phyloP scores from a whole-genome alignment of 2,888 invertebrate genomes.

The Chrysolina haemoptera region DNA sequence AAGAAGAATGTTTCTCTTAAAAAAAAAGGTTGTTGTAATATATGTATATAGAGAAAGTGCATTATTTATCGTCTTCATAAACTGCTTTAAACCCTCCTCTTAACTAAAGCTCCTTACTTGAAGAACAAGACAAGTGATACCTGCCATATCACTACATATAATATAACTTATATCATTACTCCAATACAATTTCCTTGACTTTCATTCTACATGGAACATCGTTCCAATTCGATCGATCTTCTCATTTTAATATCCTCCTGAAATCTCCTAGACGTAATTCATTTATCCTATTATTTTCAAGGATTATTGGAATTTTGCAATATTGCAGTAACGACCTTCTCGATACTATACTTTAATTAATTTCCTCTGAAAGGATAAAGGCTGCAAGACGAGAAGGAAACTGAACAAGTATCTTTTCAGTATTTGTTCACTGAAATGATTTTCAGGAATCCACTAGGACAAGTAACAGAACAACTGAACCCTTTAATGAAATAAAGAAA shows the following conservation, averaged over 20 bases:
- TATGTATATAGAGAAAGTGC: no score
- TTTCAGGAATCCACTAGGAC: not conserved
- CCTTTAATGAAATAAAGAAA: no score
- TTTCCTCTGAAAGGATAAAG: not conserved
- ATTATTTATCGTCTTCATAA: no score
- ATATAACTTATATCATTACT: not conserved
- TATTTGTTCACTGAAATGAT: not conserved
- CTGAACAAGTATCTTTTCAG: not conserved
- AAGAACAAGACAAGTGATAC: no score
- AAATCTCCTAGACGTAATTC: not conserved
- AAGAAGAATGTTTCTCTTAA: no score
- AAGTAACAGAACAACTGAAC: not conserved
- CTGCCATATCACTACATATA: no score
- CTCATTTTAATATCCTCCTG: not conserved
- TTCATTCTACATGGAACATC: not conserved
- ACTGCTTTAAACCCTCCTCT: no score
- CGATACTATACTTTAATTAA: slow-evolving; percentile 14
- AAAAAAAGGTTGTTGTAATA: no score
- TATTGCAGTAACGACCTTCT: not conserved
- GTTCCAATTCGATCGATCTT: not conserved
- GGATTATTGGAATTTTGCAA: slow-evolving; percentile 19
- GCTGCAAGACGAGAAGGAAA: not conserved
- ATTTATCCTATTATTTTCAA: slow-evolving; percentile 15
- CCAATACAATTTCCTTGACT: not conserved
- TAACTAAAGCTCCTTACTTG: no score